Conservation (phyloP, 2,113 vertebrate genomes). For the Taxidea taxus region DNA sequence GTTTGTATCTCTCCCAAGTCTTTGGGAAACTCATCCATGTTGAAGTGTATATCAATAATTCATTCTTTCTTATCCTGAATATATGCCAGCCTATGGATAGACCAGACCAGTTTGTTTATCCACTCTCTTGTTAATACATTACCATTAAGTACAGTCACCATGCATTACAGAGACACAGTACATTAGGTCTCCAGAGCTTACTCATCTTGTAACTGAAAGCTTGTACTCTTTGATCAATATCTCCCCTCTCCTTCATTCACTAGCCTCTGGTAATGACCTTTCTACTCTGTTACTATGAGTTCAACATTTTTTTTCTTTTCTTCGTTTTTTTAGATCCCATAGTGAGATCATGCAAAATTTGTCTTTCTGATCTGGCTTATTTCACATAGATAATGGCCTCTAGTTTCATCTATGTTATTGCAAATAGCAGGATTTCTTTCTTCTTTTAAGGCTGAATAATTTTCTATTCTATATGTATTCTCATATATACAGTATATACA, state of each 20-base stretch:
- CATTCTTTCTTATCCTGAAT: not conserved
- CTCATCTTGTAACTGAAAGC: not conserved
- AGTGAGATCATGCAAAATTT: not conserved
- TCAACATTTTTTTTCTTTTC: not conserved
- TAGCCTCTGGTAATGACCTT: not conserved
- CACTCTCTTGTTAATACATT: not conserved
- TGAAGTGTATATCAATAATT: not conserved
- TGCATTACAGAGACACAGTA: too few species aligned
- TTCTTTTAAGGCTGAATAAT: not conserved
- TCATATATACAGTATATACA: too few species aligned
- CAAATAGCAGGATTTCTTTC: not conserved
- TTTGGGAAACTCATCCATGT: not conserved
- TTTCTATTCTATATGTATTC: not conserved
- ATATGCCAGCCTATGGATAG: not conserved
- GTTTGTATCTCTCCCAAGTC: not conserved
- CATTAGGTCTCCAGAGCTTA: not conserved
- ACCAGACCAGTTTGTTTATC: not conserved
- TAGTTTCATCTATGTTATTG: not conserved
- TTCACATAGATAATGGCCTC: not conserved
- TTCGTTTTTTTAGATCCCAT: not conserved
- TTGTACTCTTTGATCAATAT: not conserved
- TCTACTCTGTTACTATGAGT: not conserved
- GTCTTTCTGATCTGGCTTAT: not conserved
- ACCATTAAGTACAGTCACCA: not conserved
- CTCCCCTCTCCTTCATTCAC: not conserved